Evolutionary conservation across 2,888 invertebrate species (phyloP), one percentile per base, ranked within the genome.

Genomic region (Matsumyia berberina): DNA sequence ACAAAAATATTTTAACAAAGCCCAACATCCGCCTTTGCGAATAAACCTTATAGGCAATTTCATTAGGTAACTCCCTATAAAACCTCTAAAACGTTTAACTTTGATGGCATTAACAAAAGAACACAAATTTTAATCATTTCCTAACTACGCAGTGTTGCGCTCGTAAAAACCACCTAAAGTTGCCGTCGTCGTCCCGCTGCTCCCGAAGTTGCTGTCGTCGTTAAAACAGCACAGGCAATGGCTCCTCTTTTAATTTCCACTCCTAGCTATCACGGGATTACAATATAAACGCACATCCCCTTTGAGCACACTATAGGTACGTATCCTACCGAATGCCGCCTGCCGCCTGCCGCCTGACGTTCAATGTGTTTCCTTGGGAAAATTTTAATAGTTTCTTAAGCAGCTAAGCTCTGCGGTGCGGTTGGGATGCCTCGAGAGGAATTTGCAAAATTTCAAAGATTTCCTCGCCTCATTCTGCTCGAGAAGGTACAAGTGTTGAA

Each of bases 311-410:
- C 24, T 24, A 24, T 24, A 19, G n/a, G 33, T 11, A 29, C 37
- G 11, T 39, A 53, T 42, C 39, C 15, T 15, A 11, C 49, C 51
- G n/a, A n/a, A n/a, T 39, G 29, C 39, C 31, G 57, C 44, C 2
- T 24, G 46, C n/a, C n/a, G 12, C 49, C 51, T 39, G 29, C 39
- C 31, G 57, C 44, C 2, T 24, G 46, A 6, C 19, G 44, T 15
- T 46, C 15, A 58, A 70, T 58, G 46, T 70, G 24, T 49, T 31
- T 58, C 58, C 60, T 60, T 72, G 72, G 58, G n/a, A n/a, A 72
- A 39, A 60, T 60, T 72, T 72, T 72, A 72, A 72, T 72, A 72
- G 72, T 72, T 72, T 31, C 72, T 72, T 60, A 72, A 72, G 72
- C 72, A 60, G 72, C 72, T 60, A 49, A 72, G 58, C 72, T 60